These are phyloP conservation scores for Clarias gariepinus DNA, from an alignment of 2,113 vertebrate species.

Conservation along the genomic window DNA sequence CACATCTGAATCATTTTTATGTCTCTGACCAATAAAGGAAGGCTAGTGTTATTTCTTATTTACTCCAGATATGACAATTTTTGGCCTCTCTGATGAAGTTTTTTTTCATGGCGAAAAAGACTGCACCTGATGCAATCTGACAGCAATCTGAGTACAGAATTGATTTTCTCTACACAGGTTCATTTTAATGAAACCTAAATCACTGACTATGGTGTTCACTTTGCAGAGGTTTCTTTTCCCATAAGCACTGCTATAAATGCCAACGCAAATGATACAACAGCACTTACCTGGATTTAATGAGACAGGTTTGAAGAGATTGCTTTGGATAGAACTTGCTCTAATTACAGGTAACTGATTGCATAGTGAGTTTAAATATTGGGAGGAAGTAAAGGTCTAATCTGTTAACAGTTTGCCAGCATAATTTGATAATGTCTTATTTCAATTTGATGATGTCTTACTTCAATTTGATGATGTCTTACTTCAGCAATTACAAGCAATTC, in stretches of 20 bases:
- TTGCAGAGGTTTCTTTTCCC: neutral
- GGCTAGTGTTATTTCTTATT: neutral
- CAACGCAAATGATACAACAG: neutral
- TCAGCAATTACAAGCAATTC: constrained; percentile 49
- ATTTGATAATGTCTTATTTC: constrained; percentile 14
- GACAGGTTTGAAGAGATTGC: neutral
- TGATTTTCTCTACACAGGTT: neutral
- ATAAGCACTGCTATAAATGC: neutral
- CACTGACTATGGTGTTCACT: neutral
- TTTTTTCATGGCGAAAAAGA: neutral
- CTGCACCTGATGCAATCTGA: constrained; percentile 17
- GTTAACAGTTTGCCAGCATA: neutral
- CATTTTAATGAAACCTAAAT: neutral
- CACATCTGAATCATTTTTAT: neutral
- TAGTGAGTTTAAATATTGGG: constrained; percentile 34
- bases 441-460: too few relatives aligned
- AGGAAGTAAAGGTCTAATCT: constrained; percentile 24
- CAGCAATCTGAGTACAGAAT: neutral
- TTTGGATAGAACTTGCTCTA: constrained; percentile 19
- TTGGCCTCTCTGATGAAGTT: neutral
- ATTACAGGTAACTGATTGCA: constrained; percentile 33
- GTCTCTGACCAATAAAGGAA: neutral
- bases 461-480: constrained; percentile 17
- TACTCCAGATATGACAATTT: neutral
- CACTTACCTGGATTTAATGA: neutral